Base-by-base conservation (phyloP, 1,140 invertebrate genomes). In the Pseudomyrmex gracilis region DNA sequence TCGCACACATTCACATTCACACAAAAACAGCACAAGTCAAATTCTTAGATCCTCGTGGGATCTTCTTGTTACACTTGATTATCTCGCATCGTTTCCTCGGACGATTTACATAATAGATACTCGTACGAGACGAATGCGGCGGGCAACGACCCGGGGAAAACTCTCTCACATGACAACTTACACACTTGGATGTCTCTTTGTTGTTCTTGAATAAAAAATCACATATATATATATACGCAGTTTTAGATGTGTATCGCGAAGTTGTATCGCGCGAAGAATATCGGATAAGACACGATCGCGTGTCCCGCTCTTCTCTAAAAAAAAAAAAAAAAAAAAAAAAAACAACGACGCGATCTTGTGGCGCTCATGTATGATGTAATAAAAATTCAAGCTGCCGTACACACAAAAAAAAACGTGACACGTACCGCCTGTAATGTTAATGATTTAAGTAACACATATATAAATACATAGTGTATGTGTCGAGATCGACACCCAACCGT, bases 221-320 rank as follows among this genome's bases (percentile, higher is more conserved):
- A 34, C 64, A 63, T 22, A 76, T 17, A 74, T 47, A 63, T 55
- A 82, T 45, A 64, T 55, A 64, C 12, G 51, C 49, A 43, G n/a
- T 67, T 76, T 45, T 76, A 66, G 57, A 83, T 76, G 85, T 61
- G 85, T 64, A 64, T 20, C 15, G 22, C 15, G 22, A 43, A 76
- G 51, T n/a, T 58, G 13, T 57, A 34, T 10, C 43, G 47, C 34
- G 49, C 63, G 61, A 53, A 43, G 24, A 20, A 83, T 64, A 84
- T 34, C 5, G 34, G 34, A 34, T 34, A 5, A 34, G 34, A 34
- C 34, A 0, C 34, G 34, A 34, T 34, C 34, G 34, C 34, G 34
- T 34, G 34, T 34, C 34, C 34, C 34, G 34, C 34, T 34, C 34
- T 34, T 34, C 63, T 64, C 61, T 51, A 58, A 34, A 34, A 34